Evolutionary conservation across 2,888 invertebrate species (phyloP).

Genomic region (Ormyrus nitidulus): DNA sequence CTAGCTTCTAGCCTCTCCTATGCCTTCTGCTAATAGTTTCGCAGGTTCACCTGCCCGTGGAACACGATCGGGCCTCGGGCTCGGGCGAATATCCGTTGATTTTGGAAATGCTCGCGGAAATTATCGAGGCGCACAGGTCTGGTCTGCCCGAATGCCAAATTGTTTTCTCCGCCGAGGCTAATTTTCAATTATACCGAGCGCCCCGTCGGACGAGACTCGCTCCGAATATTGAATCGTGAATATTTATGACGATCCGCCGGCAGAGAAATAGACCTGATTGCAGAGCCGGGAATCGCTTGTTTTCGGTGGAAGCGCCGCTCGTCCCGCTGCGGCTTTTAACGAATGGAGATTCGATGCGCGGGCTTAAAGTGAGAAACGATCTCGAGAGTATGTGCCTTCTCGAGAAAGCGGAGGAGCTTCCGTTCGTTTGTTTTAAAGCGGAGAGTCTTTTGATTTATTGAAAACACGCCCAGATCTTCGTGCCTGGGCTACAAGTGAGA

Average conservation of each 20-base stretch:
- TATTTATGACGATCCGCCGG: conserved; percentile 50
- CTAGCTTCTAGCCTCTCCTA: conserved; percentile 61
- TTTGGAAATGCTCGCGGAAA: conserved; percentile 57
- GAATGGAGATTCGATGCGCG: too few species aligned
- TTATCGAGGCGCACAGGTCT: conserved; percentile 50
- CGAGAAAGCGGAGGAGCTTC: too few species aligned
- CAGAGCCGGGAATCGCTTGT: background rate
- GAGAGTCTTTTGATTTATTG: too few species aligned
- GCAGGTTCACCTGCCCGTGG: conserved; percentile 67
- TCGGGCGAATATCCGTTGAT: conserved; percentile 53
- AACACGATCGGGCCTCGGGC: conserved; percentile 28
- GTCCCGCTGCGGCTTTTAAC: too few species aligned
- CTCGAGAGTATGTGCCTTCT: too few species aligned
- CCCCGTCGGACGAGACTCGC: background rate
- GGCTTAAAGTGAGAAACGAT: too few species aligned
- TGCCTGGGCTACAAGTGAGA: too few species aligned
- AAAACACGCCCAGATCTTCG: too few species aligned
- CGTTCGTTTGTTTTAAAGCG: too few species aligned
- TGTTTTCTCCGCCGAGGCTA: conserved; percentile 49
- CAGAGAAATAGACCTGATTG: conserved; percentile 18
- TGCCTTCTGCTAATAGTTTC: conserved; percentile 70
- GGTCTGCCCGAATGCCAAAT: conserved; percentile 17
- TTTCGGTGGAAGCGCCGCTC: too few species aligned
- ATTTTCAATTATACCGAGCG: conserved; percentile 48
- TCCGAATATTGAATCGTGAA: conserved; percentile 56